phyloP scores from a whole-genome alignment of 2,888 invertebrate species.

The Drosophila paramelanica region DNA sequence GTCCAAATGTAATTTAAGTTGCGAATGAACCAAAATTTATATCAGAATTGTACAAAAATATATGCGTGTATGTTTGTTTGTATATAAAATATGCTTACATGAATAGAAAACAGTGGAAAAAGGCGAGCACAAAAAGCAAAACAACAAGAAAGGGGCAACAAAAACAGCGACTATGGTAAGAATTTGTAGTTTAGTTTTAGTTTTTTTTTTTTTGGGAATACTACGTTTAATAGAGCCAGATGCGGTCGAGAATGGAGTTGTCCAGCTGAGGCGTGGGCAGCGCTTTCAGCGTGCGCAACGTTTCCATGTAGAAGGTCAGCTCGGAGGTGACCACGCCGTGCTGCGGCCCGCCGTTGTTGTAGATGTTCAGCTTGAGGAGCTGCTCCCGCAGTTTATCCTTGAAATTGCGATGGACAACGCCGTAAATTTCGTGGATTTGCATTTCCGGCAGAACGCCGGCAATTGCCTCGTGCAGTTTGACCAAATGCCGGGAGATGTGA shows the following conservation, averaged over 20 bases:
- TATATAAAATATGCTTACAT: constrained; percentile 22
- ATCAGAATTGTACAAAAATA: constrained; percentile 21
- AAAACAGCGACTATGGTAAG: neutral
- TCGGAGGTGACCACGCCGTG: constrained; percentile 97
- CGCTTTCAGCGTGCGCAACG: constrained; percentile 91
- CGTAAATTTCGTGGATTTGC: constrained; percentile 91
- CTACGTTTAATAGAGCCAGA: constrained; percentile 87
- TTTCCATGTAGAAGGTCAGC: constrained; percentile 95
- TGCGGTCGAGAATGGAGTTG: constrained; percentile 91
- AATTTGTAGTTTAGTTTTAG: constrained; percentile 3
- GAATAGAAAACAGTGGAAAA: constrained; percentile 28
- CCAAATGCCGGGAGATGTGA: constrained; percentile 94
- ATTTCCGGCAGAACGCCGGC: constrained; percentile 92
- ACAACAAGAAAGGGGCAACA: constrained; percentile 1
- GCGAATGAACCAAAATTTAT: constrained; percentile 4
- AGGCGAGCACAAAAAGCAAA: neutral
- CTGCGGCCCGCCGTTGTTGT: constrained; percentile 98
- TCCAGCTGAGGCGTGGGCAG: constrained; percentile 91
- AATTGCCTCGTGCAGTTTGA: constrained; percentile 96
- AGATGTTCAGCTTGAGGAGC: constrained; percentile 93
- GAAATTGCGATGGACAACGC: constrained; percentile 93
- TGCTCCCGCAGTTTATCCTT: constrained; percentile 94
- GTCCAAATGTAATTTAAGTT: neutral
- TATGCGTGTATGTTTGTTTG: neutral
- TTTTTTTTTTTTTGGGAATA: constrained; percentile 37